These are phyloP conservation scores for Pampusana beccarii DNA, from an alignment of 2,113 vertebrate species.

Conservation along the genomic window DNA sequence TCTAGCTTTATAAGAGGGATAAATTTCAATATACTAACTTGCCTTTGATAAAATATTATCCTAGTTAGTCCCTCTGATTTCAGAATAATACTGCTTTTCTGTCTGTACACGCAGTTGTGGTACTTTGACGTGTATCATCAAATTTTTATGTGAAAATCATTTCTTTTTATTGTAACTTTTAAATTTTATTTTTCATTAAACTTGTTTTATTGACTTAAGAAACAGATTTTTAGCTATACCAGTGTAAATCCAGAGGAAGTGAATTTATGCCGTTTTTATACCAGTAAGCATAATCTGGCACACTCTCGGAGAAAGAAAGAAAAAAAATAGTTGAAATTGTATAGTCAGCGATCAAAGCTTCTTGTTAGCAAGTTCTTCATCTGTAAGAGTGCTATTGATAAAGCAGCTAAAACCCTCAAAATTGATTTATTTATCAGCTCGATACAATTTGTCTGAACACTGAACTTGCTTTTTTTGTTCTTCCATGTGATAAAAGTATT, in stretches of 20 bases:
- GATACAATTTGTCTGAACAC: slow-evolving; percentile 46
- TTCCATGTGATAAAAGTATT: slow-evolving; percentile 4
- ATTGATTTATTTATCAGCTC: slow-evolving; percentile 66
- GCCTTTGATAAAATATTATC: neutral
- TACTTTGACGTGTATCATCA: neutral
- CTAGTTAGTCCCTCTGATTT: neutral
- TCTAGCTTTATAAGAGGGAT: neutral
- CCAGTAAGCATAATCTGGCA: slow-evolving; percentile 5
- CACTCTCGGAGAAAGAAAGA: neutral
- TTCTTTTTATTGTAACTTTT: slow-evolving; percentile 33
- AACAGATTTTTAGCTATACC: neutral
- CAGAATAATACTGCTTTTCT: neutral
- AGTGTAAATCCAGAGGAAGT: slow-evolving; percentile 39
- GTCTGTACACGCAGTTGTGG: neutral
- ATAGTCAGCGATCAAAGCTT: slow-evolving; percentile 27
- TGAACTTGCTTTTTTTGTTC: slow-evolving; percentile 23
- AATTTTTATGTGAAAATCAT: slow-evolving; percentile 26
- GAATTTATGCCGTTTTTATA: neutral
- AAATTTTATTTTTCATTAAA: slow-evolving; percentile 56
- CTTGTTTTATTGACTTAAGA: neutral
- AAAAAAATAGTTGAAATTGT: neutral
- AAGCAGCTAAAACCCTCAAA: slow-evolving; percentile 35
- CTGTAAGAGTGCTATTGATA: slow-evolving; percentile 49
- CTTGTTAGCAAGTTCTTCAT: slow-evolving; percentile 50
- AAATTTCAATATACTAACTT: neutral